Percentiles rank a stretch among this genome's conserved stretches.
These are phyloP conservation scores for Schlechtendalia chinensis DNA, from an alignment of 1,140 invertebrate genomes.

Conservation along the genomic window DNA sequence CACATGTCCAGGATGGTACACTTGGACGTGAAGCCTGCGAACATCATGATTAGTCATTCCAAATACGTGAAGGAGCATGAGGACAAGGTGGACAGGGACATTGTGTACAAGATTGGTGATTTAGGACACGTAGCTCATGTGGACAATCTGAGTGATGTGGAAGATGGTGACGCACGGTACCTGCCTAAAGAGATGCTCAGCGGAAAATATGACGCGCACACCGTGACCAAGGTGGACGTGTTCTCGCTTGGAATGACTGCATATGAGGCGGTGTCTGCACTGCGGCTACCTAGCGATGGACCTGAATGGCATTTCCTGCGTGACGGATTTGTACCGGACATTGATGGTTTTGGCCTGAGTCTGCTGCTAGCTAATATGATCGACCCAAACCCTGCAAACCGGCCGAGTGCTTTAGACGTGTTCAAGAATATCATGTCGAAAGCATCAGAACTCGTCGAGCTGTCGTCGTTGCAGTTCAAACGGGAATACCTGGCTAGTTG, in stretches of 20 bases:
- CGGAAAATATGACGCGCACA: constrained; percentile 69
- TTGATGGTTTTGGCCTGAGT: constrained; percentile 37
- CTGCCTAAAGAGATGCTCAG: constrained; percentile 80
- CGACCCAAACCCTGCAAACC: constrained; percentile 14
- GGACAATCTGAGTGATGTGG: constrained; percentile 71
- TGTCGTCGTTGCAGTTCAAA: constrained; percentile 28
- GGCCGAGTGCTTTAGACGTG: constrained; percentile 29
- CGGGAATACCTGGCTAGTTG: constrained; percentile 27
- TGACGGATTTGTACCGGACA: constrained; percentile 54
- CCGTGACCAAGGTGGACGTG: constrained; percentile 82
- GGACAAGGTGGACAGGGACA: constrained; percentile 66
- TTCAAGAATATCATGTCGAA: constrained; percentile 26
- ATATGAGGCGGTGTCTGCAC: constrained; percentile 76
- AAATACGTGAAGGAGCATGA: constrained; percentile 78
- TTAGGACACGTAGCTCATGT: constrained; percentile 85
- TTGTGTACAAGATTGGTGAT: constrained; percentile 86
- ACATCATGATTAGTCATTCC: constrained; percentile 74
- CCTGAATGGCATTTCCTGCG: constrained; percentile 80
- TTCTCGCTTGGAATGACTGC: constrained; percentile 73
- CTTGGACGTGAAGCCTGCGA: constrained; percentile 90
- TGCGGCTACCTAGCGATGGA: constrained; percentile 83
- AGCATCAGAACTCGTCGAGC: neutral
- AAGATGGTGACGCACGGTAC: constrained; percentile 90
- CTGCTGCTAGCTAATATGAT: constrained; percentile 34
- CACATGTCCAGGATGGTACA: constrained; percentile 85